Evolutionary conservation across 2,888 invertebrate genomes (phyloP), one percentile per base, ranked within the genome.

Genomic region (Plebejus melissa): DNA sequence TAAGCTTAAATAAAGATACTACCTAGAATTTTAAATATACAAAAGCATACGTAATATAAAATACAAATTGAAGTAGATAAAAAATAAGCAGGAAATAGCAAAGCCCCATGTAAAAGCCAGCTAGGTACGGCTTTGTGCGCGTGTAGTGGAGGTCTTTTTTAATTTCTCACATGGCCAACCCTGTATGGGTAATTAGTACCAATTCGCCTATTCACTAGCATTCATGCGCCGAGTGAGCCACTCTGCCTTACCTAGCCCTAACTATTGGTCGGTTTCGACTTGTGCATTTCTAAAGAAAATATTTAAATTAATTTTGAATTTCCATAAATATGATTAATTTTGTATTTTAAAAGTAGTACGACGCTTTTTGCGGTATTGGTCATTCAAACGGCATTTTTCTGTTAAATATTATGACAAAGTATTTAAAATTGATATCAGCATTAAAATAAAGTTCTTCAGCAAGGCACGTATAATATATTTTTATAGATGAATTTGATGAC

Each of bases 141-240:
- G 77, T 77, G 78, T 77, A 80, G 79, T 74, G 80, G 80, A 82
- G 83, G 83, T 82, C 86, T 89, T 90, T 88, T 93, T 91, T 91
- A 90, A 93, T 91, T 92, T 91, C 87, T 90, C 91, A 89, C 91
- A 83, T 87, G 90, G 88, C 80, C 83, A 85, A 84, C 79, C 82
- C 78, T 84, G 88, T 90, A 89, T 92, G 90, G 91, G 89, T 91
- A 93, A 93, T 93, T 93, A 93, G 91, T 87, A 89, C 87, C 90
- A 90, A 91, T 91, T 87, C 88, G 81, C 86, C 89, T 90, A 90
- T 91, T 91, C 91, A 90, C 80, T 79, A 76, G 82, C 79, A 86
- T 83, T 87, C 88, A 87, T 85, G 84, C 77, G 76, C 80, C 77
- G 87, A 87, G 89, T 84, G 85, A 84, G 86, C 83, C 84, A 88